Conservation (phyloP, 2,888 invertebrate genomes). For the Synanthedon andrenaeformis region DNA sequence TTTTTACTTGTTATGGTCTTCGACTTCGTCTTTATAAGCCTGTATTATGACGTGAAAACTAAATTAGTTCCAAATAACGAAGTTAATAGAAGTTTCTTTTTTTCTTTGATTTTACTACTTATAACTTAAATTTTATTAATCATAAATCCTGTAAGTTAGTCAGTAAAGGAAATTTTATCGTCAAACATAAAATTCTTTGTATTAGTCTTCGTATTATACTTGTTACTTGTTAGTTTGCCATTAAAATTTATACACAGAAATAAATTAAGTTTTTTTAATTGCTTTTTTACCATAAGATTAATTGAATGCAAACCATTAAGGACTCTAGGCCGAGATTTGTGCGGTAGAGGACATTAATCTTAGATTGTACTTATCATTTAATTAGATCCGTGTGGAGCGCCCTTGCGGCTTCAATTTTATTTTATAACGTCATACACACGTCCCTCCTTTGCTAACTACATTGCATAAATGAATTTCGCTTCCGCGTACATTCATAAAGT, state of each 20-base stretch:
- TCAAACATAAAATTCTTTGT: no score
- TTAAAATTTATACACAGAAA: neutral
- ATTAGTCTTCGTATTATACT: no score
- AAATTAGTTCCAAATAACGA: no score
- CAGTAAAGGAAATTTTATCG: no score
- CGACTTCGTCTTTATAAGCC: no score
- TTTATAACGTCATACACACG: slow-evolving; percentile 70
- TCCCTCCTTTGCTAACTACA: slow-evolving; percentile 48
- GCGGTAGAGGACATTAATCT: slow-evolving; percentile 55
- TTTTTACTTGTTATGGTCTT: no score
- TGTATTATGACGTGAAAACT: no score
- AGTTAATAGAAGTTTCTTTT: no score
- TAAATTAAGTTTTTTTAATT: neutral
- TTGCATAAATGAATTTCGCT: neutral
- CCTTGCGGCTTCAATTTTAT: slow-evolving; percentile 66
- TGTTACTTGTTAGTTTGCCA: no score
- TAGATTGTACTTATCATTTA: slow-evolving; percentile 66
- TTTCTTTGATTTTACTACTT: no score
- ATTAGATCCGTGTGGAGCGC: slow-evolving; percentile 63
- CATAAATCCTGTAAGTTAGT: no score
- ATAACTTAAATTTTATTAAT: no score
- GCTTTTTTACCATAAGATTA: neutral
- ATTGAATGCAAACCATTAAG: neutral
- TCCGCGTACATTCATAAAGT: neutral
- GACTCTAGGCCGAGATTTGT: slow-evolving; percentile 27